These are phyloP conservation scores for Oryzias melastigma DNA, from an alignment of 2,113 vertebrate genomes.

Conservation along the genomic window DNA sequence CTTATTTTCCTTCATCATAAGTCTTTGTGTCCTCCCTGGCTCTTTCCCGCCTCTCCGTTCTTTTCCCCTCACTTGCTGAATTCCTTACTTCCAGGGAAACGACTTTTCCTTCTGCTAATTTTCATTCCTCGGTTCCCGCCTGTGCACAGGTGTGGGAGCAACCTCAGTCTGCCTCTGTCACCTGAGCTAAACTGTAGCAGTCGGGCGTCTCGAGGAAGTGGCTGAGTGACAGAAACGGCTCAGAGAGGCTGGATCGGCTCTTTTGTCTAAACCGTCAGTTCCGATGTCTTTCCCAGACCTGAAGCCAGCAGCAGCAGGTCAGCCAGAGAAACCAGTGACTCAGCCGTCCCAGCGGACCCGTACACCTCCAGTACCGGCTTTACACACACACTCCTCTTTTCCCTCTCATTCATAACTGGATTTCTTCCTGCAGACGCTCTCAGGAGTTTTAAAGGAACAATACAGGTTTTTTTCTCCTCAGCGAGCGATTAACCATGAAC, in stretches of 20 bases:
- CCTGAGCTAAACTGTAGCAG: slow-evolving; percentile 3
- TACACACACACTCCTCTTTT: slow-evolving; percentile 4
- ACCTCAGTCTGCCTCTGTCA: background rate
- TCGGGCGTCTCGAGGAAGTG: slow-evolving; percentile 2
- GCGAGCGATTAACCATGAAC: too few relatives aligned
- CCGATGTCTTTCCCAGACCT: slow-evolving; percentile 59
- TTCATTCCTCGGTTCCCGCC: background rate
- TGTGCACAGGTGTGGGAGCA: background rate
- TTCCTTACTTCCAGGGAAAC: background rate
- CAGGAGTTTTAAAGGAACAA: background rate
- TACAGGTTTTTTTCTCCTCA: background rate
- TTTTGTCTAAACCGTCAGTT: slow-evolving; percentile 42
- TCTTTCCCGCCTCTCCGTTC: background rate
- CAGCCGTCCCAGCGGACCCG: slow-evolving; percentile 46
- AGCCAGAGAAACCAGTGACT: slow-evolving; percentile 53
- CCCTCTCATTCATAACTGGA: slow-evolving; percentile 19
- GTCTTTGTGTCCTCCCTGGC: background rate
- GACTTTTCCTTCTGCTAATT: background rate
- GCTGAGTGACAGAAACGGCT: background rate
- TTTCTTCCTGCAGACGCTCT: background rate
- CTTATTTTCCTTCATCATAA: too few relatives aligned
- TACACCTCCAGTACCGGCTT: slow-evolving; percentile 21
- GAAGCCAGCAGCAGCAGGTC: slow-evolving; percentile 26
- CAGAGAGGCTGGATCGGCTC: slow-evolving; percentile 10
- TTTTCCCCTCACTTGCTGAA: background rate